A percentile compares a stretch with the other conserved stretches of the same genome.
Evolutionary conservation across 2,888 invertebrate species (phyloP).

Genomic region (Pecten maximus): DNA sequence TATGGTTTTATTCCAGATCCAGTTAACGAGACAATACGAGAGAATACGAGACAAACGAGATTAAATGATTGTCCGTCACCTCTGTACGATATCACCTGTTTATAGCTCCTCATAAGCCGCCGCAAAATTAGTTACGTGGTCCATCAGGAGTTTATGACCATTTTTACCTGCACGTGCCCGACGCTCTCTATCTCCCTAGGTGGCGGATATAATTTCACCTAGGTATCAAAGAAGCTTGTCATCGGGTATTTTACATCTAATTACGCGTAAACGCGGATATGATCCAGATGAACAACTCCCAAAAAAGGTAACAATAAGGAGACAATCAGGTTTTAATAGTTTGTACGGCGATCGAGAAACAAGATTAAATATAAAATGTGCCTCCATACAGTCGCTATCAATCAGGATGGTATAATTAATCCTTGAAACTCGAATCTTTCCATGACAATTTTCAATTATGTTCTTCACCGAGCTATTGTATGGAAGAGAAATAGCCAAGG

Average conservation of each 20-base stretch:
- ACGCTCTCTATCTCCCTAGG: not conserved
- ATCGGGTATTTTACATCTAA: constrained; percentile 35
- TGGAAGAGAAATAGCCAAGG: constrained; percentile 7
- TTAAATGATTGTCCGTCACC: constrained; percentile 15
- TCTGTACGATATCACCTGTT: not conserved
- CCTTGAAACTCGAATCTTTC: constrained; percentile 35
- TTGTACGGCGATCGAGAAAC: constrained; percentile 21
- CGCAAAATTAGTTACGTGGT: constrained; percentile 20
- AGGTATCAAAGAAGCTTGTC: constrained; percentile 35
- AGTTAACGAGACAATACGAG: not conserved
- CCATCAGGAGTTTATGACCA: constrained; percentile 12
- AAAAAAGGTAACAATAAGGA: constrained; percentile 27
- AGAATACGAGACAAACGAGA: not conserved
- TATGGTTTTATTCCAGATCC: constrained; percentile 3
- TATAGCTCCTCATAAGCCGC: constrained; percentile 5
- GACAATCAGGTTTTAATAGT: constrained; percentile 28
- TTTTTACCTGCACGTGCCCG: constrained; percentile 28
- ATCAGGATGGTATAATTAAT: constrained; percentile 7
- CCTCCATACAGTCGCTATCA: constrained; percentile 25
- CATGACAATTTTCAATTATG: constrained; percentile 27
- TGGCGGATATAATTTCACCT: constrained; percentile 20
- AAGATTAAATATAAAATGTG: constrained; percentile 32
- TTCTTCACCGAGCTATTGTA: constrained; percentile 8
- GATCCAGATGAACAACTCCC: constrained; percentile 13
- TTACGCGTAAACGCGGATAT: constrained; percentile 35